These are phyloP conservation scores for Triplophysa dalaica DNA, from an alignment of 2,113 vertebrate genomes.

Conservation along the genomic window DNA sequence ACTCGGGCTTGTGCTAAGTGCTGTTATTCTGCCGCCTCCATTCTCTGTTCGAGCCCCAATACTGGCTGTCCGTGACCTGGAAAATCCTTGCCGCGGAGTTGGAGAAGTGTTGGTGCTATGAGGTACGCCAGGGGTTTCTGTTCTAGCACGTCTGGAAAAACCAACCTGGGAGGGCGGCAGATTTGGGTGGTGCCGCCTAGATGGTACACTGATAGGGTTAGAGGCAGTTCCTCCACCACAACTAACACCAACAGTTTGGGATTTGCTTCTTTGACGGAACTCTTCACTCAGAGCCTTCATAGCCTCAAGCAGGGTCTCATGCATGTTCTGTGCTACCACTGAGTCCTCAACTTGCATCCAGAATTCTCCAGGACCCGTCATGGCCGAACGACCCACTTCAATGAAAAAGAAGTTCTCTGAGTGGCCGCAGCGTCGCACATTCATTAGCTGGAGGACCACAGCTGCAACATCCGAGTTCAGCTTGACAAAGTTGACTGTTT, in stretches of 20 bases:
- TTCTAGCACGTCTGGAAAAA: slow-evolving; percentile 75
- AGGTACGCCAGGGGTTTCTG: slow-evolving; percentile 71
- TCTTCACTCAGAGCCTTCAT: slow-evolving; percentile 84
- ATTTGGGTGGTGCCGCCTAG: slow-evolving; percentile 69
- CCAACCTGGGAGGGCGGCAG: slow-evolving; percentile 71
- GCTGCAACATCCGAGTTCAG: slow-evolving; percentile 77
- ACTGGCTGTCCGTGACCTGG: slow-evolving; percentile 75
- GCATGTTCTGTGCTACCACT: slow-evolving; percentile 82
- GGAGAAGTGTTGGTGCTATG: slow-evolving; percentile 78
- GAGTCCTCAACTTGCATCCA: slow-evolving; percentile 86
- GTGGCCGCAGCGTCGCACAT: slow-evolving; percentile 79
- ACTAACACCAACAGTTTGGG: slow-evolving; percentile 75
- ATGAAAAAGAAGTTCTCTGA: slow-evolving; percentile 85
- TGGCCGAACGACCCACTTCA: slow-evolving; percentile 79
- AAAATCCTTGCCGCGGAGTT: slow-evolving; percentile 68
- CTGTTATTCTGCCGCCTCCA: slow-evolving; percentile 60
- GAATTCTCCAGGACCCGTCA: slow-evolving; percentile 80
- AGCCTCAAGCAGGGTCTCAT: slow-evolving; percentile 81
- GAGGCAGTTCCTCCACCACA: slow-evolving; percentile 77
- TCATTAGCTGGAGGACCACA: slow-evolving; percentile 83
- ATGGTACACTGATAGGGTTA: slow-evolving; percentile 78
- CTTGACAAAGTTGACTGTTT: slow-evolving; percentile 78
- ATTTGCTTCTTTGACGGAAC: slow-evolving; percentile 79
- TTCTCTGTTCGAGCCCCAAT: slow-evolving; percentile 75
- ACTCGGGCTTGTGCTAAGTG: slow-evolving; percentile 77